Conservation (phyloP, 2,113 vertebrate genomes). For the Eidolon helvum region DNA sequence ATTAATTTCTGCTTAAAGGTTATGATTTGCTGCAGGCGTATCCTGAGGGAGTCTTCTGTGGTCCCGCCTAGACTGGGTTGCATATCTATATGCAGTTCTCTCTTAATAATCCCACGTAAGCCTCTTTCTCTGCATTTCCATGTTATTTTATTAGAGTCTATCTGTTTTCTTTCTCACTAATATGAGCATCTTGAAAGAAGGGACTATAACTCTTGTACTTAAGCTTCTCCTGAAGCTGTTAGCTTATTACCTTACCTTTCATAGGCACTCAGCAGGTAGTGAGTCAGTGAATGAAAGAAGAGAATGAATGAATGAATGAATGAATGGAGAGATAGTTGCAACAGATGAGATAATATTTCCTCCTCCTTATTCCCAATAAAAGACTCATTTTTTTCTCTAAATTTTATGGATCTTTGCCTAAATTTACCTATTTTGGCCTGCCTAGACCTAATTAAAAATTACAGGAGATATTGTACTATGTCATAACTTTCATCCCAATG, state of each 20-base stretch:
- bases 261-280: background rate
- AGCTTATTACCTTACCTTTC: background rate
- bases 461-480: background rate
- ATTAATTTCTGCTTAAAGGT: background rate
- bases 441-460: background rate
- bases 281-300: background rate
- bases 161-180: background rate
- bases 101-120: background rate
- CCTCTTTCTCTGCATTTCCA: background rate
- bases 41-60: background rate
- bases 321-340: background rate
- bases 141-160: background rate
- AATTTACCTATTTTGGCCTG: background rate
- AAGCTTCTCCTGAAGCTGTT: background rate
- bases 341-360: background rate
- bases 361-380: background rate
- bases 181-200: background rate
- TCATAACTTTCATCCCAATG: background rate
- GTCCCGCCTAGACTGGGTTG: background rate
- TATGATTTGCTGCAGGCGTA: background rate
- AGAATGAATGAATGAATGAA: background rate
- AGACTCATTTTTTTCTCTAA: background rate
- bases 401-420: background rate
- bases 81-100: background rate
- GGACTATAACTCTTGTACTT: background rate